Base-by-base conservation (phyloP, 2,797 vertebrate genomes). In the Denticeps clupeoides region DNA sequence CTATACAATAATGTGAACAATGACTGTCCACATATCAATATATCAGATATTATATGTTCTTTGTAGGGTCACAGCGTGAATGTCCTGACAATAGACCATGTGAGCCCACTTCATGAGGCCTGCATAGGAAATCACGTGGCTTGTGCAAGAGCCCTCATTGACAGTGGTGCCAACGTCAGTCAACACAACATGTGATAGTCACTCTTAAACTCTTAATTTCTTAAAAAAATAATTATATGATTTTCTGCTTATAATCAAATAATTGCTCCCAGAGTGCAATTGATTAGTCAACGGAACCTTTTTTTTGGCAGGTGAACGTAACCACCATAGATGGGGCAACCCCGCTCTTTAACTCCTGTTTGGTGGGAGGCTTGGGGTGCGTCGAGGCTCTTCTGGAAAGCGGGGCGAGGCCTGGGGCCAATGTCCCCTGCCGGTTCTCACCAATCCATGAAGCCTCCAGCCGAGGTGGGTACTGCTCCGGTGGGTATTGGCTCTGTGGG, bases 61-160 rank as follows among this genome's bases (percentile, higher is more conserved):
- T n/a, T n/a, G n/a, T n/a, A 96, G 94, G 93, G 93, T 54, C 93
- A 93, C 71, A 90, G 81, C 63, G 89, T 95, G 29, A 90, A 97
- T 58, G 87, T 84, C 4, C 72, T 92, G 47, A 98, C 93, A 6
- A 88, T 96, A 60, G 93, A 97, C 75, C 89, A 93, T 28, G 82
- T 95, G 56, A 90, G 90, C 31, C 93, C 93, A 3, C 72, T 98
- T 46, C 93, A 98, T 2, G 93, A 98, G 63, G 91, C 92, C 59
- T 95, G 91, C 66, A 70, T 92, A 7, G 90, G 88, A 53, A 84
- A 87, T 68, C 91, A 96, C 0, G 87, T 84, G 4, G 83, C 87
- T 5, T 98, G 94, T 70, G 89, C 88, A 56, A 81, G 87, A 69
- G 84, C 83, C 25, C 88, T 98, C 56, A 86, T 96, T 23, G 87